A percentile compares a stretch with the other conserved stretches of the same genome.
Conservation (phyloP, 2,888 invertebrate species). For the Proisotoma minuta region DNA sequence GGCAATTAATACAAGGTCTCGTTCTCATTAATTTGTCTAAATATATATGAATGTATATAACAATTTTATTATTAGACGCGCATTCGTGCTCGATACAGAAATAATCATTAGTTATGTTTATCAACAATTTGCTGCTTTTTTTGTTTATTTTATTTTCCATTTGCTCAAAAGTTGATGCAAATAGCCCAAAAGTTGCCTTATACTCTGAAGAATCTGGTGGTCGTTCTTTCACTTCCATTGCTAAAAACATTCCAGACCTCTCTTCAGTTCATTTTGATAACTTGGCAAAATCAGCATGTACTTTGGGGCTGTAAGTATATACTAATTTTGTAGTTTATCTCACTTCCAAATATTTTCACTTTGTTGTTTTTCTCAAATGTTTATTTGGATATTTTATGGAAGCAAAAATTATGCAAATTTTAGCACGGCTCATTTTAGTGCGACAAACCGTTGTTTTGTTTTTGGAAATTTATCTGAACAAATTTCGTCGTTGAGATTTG, state of each 20-base stretch:
- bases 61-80: no score
- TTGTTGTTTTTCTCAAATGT: background rate
- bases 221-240: background rate
- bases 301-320: slow-evolving; percentile 12
- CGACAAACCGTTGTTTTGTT: slow-evolving; percentile 3
- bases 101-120: no score
- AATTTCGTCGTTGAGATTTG: slow-evolving; percentile 16
- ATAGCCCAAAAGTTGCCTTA: background rate
- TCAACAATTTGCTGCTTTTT: no score
- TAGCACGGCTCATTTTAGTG: slow-evolving; percentile 1
- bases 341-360: background rate
- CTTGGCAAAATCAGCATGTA: slow-evolving; percentile 8
- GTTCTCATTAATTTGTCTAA: no score
- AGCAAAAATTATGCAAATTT: slow-evolving; percentile 8
- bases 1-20: no score
- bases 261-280: slow-evolving; percentile 8
- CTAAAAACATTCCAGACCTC: slow-evolving; percentile 12
- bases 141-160: no score
- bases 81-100: no score
- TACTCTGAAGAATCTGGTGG: background rate
- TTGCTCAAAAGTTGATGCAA: no score
- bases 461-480: slow-evolving; percentile 1
- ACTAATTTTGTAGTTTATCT: background rate
- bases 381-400: slow-evolving; percentile 17
- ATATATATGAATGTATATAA: no score